phyloP scores from a whole-genome alignment of 2,113 vertebrate species.

The Amphilophus citrinellus region DNA sequence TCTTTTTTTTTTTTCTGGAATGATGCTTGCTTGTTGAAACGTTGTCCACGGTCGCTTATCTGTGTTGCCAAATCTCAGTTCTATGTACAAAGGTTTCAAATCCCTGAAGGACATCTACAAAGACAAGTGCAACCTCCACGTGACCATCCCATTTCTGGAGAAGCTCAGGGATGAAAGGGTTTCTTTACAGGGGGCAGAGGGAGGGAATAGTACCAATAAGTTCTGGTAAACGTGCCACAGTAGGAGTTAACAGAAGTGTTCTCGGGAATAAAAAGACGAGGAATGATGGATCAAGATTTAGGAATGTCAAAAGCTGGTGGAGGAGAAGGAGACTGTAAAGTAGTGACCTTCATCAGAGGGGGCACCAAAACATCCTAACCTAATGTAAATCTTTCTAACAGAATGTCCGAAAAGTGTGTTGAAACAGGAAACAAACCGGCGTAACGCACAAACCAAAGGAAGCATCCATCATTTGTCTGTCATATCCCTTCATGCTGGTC shows the following conservation, averaged over 20 bases:
- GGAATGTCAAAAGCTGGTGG: conserved; percentile 61
- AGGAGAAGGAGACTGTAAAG: conserved; percentile 4
- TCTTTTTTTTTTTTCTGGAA: conserved; percentile 52
- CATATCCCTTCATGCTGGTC: conserved; percentile 66
- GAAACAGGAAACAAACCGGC: conserved; percentile 40
- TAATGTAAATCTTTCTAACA: conserved; percentile 42
- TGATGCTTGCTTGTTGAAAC: conserved; percentile 69
- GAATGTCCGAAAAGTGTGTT: conserved; percentile 40
- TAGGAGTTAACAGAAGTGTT: conserved; percentile 53
- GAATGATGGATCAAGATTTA: conserved; percentile 49
- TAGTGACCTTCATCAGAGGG: conserved; percentile 18
- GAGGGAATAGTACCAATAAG: conserved; percentile 50
- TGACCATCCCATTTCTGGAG: conserved; percentile 53
- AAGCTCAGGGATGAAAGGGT: conserved; percentile 53
- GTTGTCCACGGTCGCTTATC: conserved; percentile 54
- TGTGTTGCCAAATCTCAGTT: conserved; percentile 68
- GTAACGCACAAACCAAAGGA: conserved; percentile 56
- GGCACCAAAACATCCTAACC: conserved; percentile 39
- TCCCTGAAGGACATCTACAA: conserved; percentile 83
- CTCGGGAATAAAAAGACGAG: conserved; percentile 36
- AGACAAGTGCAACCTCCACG: conserved; percentile 78
- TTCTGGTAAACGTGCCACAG: conserved; percentile 63
- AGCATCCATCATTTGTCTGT: conserved; percentile 44
- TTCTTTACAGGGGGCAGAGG: conserved; percentile 15
- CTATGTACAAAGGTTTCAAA: conserved; percentile 83